Percentiles rank a stretch among this genome's conserved stretches.
phyloP scores from a whole-genome alignment of 2,113 vertebrate genomes.

The Hippoglossus stenolepis region DNA sequence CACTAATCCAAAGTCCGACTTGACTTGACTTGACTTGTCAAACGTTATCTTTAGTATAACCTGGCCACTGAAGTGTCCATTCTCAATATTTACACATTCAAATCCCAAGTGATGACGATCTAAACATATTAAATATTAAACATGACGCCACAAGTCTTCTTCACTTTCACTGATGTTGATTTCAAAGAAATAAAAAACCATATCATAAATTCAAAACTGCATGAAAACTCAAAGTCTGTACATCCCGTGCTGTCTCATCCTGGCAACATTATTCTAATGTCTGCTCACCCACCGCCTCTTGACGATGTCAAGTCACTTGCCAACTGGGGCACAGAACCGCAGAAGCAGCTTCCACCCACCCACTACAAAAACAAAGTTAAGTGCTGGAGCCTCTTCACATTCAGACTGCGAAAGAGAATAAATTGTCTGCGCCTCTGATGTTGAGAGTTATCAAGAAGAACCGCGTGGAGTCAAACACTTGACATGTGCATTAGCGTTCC shows the following conservation, averaged over 20 bases:
- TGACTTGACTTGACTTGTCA: too few relatives aligned
- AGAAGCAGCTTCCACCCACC: conserved; percentile 42
- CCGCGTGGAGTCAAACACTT: conserved; percentile 44
- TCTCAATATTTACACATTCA: too few relatives aligned
- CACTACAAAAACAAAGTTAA: conserved; percentile 42
- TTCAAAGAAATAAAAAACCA: too few relatives aligned
- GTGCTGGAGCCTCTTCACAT: conserved; percentile 43
- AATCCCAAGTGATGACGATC: too few relatives aligned
- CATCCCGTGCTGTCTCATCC: neutral
- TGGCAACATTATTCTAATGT: conserved; percentile 2
- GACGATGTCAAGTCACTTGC: conserved; percentile 39
- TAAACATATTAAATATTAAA: too few relatives aligned
- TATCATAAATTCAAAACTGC: too few relatives aligned
- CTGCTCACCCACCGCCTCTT: conserved; percentile 52
- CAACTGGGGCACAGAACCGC: conserved; percentile 34
- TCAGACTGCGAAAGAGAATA: conserved; percentile 44
- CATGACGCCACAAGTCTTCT: too few relatives aligned
- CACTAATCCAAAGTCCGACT: too few relatives aligned
- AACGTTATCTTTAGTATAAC: too few relatives aligned
- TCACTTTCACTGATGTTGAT: too few relatives aligned
- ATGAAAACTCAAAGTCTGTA: too few relatives aligned
- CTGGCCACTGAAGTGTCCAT: too few relatives aligned
- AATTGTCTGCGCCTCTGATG: conserved; percentile 49
- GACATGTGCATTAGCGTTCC: conserved; percentile 36
- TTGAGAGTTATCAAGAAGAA: conserved; percentile 43